Base-by-base conservation (phyloP, 2,797 vertebrate genomes). In the Tiaroga cobitis region DNA sequence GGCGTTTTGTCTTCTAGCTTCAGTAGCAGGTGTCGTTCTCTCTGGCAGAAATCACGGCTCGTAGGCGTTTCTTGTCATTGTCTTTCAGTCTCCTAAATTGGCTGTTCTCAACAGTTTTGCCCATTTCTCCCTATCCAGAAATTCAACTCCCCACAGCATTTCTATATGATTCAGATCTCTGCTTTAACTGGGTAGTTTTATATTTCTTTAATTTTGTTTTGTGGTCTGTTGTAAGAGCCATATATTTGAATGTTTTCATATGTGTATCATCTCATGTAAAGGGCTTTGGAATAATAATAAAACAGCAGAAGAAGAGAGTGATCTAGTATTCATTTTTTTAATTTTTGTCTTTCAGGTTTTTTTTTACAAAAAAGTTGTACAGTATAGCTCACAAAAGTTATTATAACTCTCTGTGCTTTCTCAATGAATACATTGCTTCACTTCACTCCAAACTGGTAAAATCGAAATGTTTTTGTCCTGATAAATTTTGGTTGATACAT, bases 401-500 rank as follows among this genome's bases (percentile, higher is more conserved):
- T 46, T 29, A 68, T 39, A 78, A 49, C 32, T 69, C 32, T 84
- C 81, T 65, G 59, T 75, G 81, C 61, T 83, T 82, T 46, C 54
- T 83, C 43, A 34, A 56, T 72, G 41, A 49, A 83, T 65, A 75
- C 81, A 83, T 78, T 69, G 75, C 34, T 78, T 80, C 9, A 79
- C 76, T 79, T 84, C 67, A 85, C 76, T 79, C 79, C 67, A 85
- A 16, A 79, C 65, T 29, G 37, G 49, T 76, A 41, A 54, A 84
- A 82, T 69, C n/a, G 0, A 80, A 73, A 63, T 61, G 11, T 5
- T 59, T 81, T 59, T 26, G 32, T 72, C 54, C 69, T 82, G 37
- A 73, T 54, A 51, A 70, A 24, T 63, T 18, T 9, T 68, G 32
- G 24, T 32, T 78, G 8, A 69, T 56, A n/a, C 49, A 61, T 70